Base-by-base conservation (phyloP, 2,888 invertebrate species). In the Agrotis segetum region DNA sequence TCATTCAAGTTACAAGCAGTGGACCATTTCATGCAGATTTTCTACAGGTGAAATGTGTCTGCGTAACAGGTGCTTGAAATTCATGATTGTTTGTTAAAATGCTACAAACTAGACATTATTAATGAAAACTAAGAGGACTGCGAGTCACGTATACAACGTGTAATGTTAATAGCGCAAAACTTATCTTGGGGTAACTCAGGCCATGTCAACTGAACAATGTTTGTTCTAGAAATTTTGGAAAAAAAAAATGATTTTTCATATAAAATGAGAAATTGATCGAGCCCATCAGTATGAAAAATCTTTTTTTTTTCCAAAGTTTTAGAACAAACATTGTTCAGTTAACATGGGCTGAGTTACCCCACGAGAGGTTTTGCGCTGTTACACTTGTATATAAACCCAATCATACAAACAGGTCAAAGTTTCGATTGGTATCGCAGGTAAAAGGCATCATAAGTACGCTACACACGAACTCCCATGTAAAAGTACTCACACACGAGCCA, bases 401-500 rank as follows among this genome's bases (percentile, higher is more conserved):
- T 55, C 4, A 16, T 34, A 47, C 19, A 19, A 60, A 19, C 60
- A 19, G 77, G 70, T 81, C 65, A 81, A 70, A 70, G 70, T 76
- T 70, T 81, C 29, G 60, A 67, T 59, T 67, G 67, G 65, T 52
- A 64, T 65, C 47, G 56, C 69, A 79, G 67, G 67, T 70, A 63
- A 82, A 80, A 58, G 77, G 81, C 40, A 78, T 58, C 34, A 66
- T 24, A 67, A 82, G 64, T 40, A 62, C 61, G 53, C 59, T 61
- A 66, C 63, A 77, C 68, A 71, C 70, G 64, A 71, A 76, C 58
- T 74, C 81, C 69, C 56, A 64, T 66, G 58, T 62, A 73, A 85
- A 83, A 67, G 79, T 71, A 64, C 82, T 77, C 83, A 74, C 74
- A 73, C 73, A 73, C 77, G 79, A 77, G 47, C 81, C 86, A 87